Evolutionary conservation across 2,888 invertebrate species (phyloP).

Genomic region (Andrena trimmerana): DNA sequence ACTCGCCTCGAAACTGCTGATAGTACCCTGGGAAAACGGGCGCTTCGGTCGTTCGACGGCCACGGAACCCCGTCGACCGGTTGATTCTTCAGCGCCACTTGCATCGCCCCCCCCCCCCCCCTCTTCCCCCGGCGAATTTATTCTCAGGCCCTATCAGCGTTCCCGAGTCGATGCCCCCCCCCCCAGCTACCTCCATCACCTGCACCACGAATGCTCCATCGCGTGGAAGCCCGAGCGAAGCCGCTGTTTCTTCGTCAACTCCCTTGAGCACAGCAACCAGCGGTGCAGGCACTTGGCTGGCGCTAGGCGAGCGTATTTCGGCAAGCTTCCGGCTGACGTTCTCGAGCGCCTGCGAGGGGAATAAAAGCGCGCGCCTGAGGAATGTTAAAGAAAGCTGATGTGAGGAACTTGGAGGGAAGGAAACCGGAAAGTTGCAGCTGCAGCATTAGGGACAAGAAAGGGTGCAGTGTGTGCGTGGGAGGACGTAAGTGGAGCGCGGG

Average conservation of each 20-base stretch:
- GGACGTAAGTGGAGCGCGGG: slow-evolving; percentile 1
- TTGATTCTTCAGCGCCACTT: slow-evolving; percentile 14
- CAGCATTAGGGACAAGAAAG: not conserved
- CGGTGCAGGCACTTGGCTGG: too few relatives aligned
- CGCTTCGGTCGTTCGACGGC: slow-evolving; percentile 61
- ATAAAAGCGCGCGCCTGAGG: not conserved
- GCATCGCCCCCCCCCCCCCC: not conserved
- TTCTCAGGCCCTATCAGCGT: slow-evolving; percentile 26
- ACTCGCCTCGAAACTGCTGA: slow-evolving; percentile 77
- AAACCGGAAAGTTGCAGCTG: not conserved
- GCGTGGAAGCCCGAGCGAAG: too few relatives aligned
- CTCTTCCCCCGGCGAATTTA: slow-evolving; percentile 28
- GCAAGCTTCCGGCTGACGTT: too few relatives aligned
- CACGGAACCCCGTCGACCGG: slow-evolving; percentile 43
- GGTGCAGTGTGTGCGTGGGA: not conserved
- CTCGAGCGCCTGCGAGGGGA: not conserved
- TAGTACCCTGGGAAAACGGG: slow-evolving; percentile 72
- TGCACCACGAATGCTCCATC: not conserved
- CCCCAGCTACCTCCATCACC: not conserved
- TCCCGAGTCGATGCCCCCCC: not conserved
- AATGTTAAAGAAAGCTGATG: not conserved
- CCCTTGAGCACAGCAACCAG: too few relatives aligned
- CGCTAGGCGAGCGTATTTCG: too few relatives aligned
- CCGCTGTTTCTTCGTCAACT: too few relatives aligned
- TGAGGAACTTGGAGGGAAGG: not conserved